Percentiles rank a stretch among this genome's conserved stretches.
These are phyloP conservation scores for Chionis minor DNA, from an alignment of 2,113 vertebrate genomes.

Conservation along the genomic window DNA sequence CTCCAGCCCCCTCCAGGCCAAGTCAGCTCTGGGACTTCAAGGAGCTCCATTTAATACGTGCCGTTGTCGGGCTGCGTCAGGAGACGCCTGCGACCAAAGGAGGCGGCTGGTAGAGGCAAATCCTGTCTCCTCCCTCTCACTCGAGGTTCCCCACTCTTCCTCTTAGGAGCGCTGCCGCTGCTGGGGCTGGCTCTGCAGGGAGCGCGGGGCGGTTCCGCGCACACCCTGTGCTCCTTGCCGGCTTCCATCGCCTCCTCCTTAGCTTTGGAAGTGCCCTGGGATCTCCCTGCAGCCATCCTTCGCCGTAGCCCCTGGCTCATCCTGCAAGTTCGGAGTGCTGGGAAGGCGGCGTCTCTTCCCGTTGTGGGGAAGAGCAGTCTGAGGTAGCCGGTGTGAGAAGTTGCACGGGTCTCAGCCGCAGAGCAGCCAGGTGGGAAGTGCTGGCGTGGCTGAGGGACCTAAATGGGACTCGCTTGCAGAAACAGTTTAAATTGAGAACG, in stretches of 20 bases:
- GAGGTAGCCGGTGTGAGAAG: fast-evolving
- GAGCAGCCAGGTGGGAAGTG: neutral
- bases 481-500: neutral
- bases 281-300: neutral
- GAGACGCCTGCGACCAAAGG: neutral
- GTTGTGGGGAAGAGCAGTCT: no score
- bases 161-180: neutral
- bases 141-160: neutral
- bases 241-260: neutral
- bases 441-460: neutral
- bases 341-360: neutral
- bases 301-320: neutral
- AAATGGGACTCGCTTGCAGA: neutral
- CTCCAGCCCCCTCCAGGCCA: neutral
- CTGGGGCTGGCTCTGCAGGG: neutral
- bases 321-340: neutral
- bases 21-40: neutral
- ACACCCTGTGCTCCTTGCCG: fast-evolving
- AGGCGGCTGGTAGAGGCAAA: neutral
- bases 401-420: neutral
- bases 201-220: no score
- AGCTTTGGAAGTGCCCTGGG: neutral
- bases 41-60: neutral
- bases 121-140: neutral
- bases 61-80: neutral